A percentile compares a stretch with the other conserved stretches of the same genome.
phyloP scores from a whole-genome alignment of 2,113 vertebrate genomes.

The Euleptes europaea region DNA sequence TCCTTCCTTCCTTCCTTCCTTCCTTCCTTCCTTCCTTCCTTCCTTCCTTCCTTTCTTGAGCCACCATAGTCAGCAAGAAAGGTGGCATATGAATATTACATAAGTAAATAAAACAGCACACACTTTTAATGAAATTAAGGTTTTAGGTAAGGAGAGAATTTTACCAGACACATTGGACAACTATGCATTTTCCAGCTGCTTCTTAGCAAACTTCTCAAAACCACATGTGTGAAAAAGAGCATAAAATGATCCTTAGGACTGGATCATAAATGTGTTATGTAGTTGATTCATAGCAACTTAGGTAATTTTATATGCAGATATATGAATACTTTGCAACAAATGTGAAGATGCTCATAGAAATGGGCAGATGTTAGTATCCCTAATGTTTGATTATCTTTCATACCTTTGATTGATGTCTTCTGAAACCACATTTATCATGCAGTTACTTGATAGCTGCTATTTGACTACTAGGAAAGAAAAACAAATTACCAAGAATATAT shows the following conservation, averaged over 20 bases:
- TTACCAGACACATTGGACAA: not conserved
- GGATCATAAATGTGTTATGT: not conserved
- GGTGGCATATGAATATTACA: too few relatives aligned
- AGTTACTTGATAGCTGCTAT: constrained; percentile 37
- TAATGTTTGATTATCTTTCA: constrained; percentile 7
- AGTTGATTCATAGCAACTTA: not conserved
- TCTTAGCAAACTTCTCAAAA: not conserved
- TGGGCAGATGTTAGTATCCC: constrained; percentile 18
- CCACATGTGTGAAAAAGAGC: not conserved
- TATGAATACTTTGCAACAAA: not conserved
- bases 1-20: too few relatives aligned
- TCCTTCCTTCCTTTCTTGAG: too few relatives aligned
- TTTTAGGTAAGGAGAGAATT: not conserved
- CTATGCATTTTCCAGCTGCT: not conserved
- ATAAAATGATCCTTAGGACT: not conserved
- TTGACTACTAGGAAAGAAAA: constrained; percentile 33
- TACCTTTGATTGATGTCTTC: constrained; percentile 22
- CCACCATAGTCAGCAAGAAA: too few relatives aligned
- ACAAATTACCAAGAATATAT: constrained; percentile 45
- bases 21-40: too few relatives aligned
- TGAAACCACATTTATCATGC: constrained; percentile 28
- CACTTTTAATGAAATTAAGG: too few relatives aligned
- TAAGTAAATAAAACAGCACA: too few relatives aligned
- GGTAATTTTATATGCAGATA: constrained; percentile 16
- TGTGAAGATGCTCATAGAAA: not conserved